A percentile compares a stretch with the other conserved stretches of the same genome.
Evolutionary conservation across 2,797 vertebrate species (phyloP).

Genomic region (Okamejei kenojei): DNA sequence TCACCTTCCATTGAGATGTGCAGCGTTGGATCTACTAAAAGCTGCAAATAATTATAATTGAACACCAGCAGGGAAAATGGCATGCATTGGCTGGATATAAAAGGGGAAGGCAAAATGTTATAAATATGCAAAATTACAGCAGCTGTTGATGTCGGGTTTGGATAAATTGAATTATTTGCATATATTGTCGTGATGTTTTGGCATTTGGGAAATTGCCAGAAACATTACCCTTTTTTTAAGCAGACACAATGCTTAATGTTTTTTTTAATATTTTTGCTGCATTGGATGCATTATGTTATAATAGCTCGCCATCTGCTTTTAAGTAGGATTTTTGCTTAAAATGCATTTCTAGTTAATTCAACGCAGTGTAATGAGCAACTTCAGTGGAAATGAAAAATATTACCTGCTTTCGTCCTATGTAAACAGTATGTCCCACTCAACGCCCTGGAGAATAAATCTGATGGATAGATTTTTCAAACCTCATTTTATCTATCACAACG

Average conservation of each 20-base stretch:
- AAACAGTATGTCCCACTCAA: neutral
- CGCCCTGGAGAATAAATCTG: neutral
- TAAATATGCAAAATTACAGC: constrained; percentile 8
- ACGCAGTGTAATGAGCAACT: neutral
- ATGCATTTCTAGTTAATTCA: neutral
- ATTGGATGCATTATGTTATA: constrained; percentile 14
- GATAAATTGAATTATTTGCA: constrained; percentile 36
- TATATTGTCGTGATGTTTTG: constrained; percentile 23
- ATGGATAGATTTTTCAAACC: neutral
- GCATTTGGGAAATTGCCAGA: constrained; percentile 25
- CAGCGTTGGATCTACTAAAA: neutral
- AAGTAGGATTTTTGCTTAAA: constrained; percentile 1
- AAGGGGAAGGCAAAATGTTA: neutral
- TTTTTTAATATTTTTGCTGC: neutral
- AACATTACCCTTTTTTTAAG: constrained; percentile 6
- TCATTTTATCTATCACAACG: neutral
- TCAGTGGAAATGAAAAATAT: neutral
- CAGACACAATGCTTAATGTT: neutral
- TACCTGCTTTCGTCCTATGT: neutral
- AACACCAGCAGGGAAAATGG: neutral
- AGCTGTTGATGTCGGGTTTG: constrained; percentile 22
- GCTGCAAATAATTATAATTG: neutral
- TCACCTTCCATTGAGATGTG: neutral
- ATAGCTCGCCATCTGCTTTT: constrained; percentile 12
- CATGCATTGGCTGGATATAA: neutral